Evolutionary conservation across 2,113 vertebrate genomes (phyloP), one percentile per base, ranked within the genome.

Genomic region (Rhynchopsitta pachyrhyncha): DNA sequence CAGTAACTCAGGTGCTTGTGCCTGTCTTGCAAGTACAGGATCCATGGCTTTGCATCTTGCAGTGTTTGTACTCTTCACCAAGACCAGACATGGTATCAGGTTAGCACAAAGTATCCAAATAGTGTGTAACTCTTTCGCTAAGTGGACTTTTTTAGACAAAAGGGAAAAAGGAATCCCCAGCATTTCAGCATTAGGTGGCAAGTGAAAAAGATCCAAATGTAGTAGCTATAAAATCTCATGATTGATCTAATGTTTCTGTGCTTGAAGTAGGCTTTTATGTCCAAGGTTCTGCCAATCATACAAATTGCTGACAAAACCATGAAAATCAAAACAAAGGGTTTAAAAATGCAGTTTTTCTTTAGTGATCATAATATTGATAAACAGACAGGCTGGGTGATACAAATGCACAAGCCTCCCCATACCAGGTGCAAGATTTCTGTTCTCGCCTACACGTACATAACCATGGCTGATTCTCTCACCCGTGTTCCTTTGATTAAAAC

Each of bases 241-340:
- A 53, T 1, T 63, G 70, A 85, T 69, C 67, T 68, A 35, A 74
- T 23, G 41, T 82, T 85, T 69, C 70, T 71, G 11, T 73, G 87
- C 53, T 39, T 79, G 37, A 89, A 92, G 77, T 8, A 87, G 68
- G 74, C 24, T 95, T 90, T 91, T 62, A 35, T 46, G 69, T 90
- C 91, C 95, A 94, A 92, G 80, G 44, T 90, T 88, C 82, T 95
- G 95, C 82, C 93, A 95, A 80, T 95, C 92, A 91, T 7, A 13
- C 6, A 90, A 95, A 87, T 69, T 70, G 70, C 82, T 93, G 91
- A 93, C 82, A 97, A 95, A 95, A 79, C 52, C 33, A 84, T 16
- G 44, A 87, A 78, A 96, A 85, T 76, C 67, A 94, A 79, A 91
- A 52, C 62, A 46, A 55, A 79, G 37, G 28, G 57, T 82, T 91